phyloP scores from a whole-genome alignment of 2,888 invertebrate species.

The Gortyna flavago region DNA sequence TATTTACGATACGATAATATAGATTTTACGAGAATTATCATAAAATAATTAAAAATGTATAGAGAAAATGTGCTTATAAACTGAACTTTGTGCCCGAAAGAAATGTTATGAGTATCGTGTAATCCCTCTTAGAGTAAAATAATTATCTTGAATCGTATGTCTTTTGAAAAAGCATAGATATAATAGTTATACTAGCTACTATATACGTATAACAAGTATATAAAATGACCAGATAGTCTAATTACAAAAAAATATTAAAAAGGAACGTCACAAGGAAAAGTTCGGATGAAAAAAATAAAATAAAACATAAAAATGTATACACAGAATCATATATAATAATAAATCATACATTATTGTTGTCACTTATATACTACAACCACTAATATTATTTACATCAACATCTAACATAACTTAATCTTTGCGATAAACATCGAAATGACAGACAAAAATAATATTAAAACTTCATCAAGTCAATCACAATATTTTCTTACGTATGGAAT shows the following conservation, averaged over 20 bases:
- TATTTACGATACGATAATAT: background rate
- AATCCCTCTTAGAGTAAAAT: background rate
- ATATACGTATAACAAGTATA: background rate
- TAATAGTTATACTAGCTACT: conserved; percentile 23
- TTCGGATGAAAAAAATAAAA: conserved; percentile 36
- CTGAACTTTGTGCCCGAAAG: conserved; percentile 27
- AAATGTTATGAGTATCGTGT: background rate
- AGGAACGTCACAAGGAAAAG: conserved; percentile 12
- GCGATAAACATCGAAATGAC: conserved; percentile 60
- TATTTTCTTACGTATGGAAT: conserved; percentile 79
- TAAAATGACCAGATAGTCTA: background rate
- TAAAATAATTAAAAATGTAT: conserved; percentile 7
- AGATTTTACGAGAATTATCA: background rate
- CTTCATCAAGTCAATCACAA: conserved; percentile 69
- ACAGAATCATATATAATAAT: conserved; percentile 71
- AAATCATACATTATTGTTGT: conserved; percentile 71
- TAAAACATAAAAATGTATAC: conserved; percentile 70
- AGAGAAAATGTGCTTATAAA: conserved; percentile 7
- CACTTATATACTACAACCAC: conserved; percentile 62
- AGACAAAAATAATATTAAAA: conserved; percentile 56
- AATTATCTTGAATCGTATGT: conserved; percentile 2
- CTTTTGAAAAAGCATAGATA: conserved; percentile 29
- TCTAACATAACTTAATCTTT: conserved; percentile 68
- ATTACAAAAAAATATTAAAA: background rate
- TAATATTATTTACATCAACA: conserved; percentile 67